Base-by-base conservation (phyloP, 2,888 invertebrate genomes). In the Polymixis lichenea region DNA sequence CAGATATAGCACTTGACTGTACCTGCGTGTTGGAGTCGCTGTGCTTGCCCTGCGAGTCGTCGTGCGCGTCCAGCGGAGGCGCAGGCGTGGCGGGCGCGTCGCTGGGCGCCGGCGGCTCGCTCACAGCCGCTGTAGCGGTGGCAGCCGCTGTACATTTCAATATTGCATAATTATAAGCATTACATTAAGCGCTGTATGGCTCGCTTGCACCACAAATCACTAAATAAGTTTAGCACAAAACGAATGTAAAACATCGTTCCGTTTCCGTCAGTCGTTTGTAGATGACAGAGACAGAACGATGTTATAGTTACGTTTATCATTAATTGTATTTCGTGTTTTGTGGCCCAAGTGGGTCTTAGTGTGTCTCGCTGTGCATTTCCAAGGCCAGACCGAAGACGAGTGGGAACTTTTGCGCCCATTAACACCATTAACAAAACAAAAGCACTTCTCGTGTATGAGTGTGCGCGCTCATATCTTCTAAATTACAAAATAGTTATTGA, bases 41-140 rank as follows among this genome's bases (percentile, higher is more conserved):
- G 74, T 97, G 97, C 92, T 98, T 98, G 19, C 98, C 98, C 95
- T 98, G 98, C 67, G 98, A 98, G 93, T 98, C 98, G 85, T 98
- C 98, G 89, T 97, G 96, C 38, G 93, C 78, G 90, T 97, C 96
- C 19, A 93, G 84, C 22, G 92, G 93, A 11, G 96, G 95, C 78
- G 96, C 95, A 43, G 96, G 96, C 55, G 96, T 95, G 83, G 92
- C 80, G 19, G 96, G 94, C 11, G 95, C 95, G 1, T 94, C 93
- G 7, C 89, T 60, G 25, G 84, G 70, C 32, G 75, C 80, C 7
- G 79, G 22, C 5, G 89, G 85, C 51, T 88, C 81, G 60, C 88
- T 67, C n/a, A 88, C 80, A 0, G 85, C 78, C 32, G 89, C 74
- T 2, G 73, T 17, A 53, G 88, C 80, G 69, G 89, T 68, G 22